Evolutionary conservation across 1,140 invertebrate genomes (phyloP).

Genomic region (Cyphomyrmex costatus): DNA sequence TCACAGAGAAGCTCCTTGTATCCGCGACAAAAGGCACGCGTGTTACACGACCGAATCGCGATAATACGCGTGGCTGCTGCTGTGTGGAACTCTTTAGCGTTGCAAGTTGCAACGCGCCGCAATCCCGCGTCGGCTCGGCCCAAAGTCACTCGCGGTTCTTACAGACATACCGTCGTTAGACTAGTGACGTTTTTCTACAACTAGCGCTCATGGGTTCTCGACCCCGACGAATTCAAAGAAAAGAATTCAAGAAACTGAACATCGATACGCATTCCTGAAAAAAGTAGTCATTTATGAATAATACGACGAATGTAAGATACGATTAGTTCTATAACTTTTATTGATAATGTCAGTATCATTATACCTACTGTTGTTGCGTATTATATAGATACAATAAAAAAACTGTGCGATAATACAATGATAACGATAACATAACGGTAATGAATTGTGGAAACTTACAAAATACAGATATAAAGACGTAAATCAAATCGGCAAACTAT

Average conservation of each 20-base stretch:
- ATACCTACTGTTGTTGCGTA: no score
- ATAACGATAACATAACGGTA: no score
- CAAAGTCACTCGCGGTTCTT: slow-evolving; percentile 66
- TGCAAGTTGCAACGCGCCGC: slow-evolving; percentile 32
- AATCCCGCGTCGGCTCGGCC: slow-evolving; percentile 50
- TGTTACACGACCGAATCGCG: slow-evolving; percentile 74
- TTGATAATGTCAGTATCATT: no score
- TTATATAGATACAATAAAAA: no score
- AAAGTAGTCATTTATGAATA: neutral
- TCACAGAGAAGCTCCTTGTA: slow-evolving; percentile 80
- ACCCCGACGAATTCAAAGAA: slow-evolving; percentile 34
- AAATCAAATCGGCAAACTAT: neutral
- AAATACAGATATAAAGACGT: neutral
- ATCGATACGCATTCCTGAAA: neutral
- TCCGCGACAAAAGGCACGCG: slow-evolving; percentile 78
- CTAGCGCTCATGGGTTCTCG: slow-evolving; percentile 60
- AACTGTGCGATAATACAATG: no score
- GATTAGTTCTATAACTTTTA: no score
- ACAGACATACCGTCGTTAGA: slow-evolving; percentile 56
- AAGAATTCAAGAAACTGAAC: slow-evolving; percentile 6
- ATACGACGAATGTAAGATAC: neutral
- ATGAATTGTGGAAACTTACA: no score
- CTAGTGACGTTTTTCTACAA: slow-evolving; percentile 37
- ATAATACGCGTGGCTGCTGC: slow-evolving; percentile 78
- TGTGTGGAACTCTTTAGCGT: slow-evolving; percentile 61